These are phyloP conservation scores for Cepaea nemoralis DNA, from an alignment of 1,140 invertebrate species.

Conservation along the genomic window DNA sequence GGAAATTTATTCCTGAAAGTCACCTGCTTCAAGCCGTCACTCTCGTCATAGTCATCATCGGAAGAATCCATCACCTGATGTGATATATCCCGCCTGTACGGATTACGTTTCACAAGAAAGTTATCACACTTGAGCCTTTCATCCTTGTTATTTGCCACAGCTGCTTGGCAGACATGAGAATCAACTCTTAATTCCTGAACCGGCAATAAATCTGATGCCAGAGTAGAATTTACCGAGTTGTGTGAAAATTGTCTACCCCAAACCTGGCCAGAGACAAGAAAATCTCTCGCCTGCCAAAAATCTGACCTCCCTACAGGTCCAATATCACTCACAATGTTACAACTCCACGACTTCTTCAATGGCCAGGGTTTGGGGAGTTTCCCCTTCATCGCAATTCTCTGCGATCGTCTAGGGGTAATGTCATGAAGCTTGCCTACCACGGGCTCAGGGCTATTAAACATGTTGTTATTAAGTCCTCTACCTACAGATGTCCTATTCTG, in stretches of 20 bases:
- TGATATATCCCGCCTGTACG: background rate
- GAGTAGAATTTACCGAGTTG: background rate
- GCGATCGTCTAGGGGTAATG: background rate
- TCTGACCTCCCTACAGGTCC: background rate
- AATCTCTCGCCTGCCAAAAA: background rate
- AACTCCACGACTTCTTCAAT: conserved; percentile 13
- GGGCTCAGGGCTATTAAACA: too few species aligned
- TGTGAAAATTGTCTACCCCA: background rate
- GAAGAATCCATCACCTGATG: background rate
- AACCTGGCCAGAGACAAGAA: background rate
- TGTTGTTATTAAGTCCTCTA: too few species aligned
- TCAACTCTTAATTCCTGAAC: background rate
- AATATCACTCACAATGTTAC: background rate
- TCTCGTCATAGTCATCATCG: background rate
- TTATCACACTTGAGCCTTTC: background rate
- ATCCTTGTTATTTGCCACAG: background rate
- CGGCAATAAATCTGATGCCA: background rate
- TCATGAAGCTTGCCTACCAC: background rate
- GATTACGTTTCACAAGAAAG: background rate
- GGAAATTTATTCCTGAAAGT: background rate
- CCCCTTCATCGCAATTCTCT: background rate
- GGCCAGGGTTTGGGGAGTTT: conserved; percentile 1
- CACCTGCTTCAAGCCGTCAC: background rate
- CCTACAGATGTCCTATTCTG: background rate
- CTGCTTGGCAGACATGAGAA: background rate